A percentile compares a stretch with the other conserved stretches of the same genome.
Evolutionary conservation across 1,140 invertebrate genomes (phyloP).

Genomic region (Tetragonula clypearis): DNA sequence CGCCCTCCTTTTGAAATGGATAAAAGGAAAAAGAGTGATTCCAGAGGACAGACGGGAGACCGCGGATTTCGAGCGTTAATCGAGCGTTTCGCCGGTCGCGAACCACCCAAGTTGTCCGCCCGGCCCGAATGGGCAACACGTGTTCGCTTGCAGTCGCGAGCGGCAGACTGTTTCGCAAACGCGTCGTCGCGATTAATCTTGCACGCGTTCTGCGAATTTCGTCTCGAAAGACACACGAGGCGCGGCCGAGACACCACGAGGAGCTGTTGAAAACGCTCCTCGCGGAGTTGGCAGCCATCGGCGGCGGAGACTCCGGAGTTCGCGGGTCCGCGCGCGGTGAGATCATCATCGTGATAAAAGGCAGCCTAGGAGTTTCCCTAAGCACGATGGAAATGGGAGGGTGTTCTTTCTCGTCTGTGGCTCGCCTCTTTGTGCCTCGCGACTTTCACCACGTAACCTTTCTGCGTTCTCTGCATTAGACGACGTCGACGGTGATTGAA

Average conservation of each 20-base stretch:
- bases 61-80: conserved; percentile 46
- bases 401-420: neutral
- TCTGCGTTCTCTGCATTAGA: neutral
- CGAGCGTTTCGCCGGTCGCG: conserved; percentile 29
- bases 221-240: conserved; percentile 36
- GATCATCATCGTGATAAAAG: conserved; percentile 30
- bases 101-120: conserved; percentile 56
- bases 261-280: neutral
- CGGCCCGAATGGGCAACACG: conserved; percentile 51
- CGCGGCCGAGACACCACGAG: neutral
- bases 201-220: conserved; percentile 57
- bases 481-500: neutral
- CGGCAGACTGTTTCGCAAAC: conserved; percentile 42
- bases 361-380: neutral
- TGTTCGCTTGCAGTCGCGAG: conserved; percentile 52
- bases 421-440: neutral
- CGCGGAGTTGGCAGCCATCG: neutral
- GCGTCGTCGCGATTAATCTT: conserved; percentile 57
- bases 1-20: no score
- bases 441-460: neutral
- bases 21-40: no score
- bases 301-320: no score
- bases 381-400: neutral
- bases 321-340: neutral
- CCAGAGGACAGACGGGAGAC: neutral